Evolutionary conservation across 2,113 vertebrate genomes (phyloP).

Genomic region (Ivindomyrus marchei): DNA sequence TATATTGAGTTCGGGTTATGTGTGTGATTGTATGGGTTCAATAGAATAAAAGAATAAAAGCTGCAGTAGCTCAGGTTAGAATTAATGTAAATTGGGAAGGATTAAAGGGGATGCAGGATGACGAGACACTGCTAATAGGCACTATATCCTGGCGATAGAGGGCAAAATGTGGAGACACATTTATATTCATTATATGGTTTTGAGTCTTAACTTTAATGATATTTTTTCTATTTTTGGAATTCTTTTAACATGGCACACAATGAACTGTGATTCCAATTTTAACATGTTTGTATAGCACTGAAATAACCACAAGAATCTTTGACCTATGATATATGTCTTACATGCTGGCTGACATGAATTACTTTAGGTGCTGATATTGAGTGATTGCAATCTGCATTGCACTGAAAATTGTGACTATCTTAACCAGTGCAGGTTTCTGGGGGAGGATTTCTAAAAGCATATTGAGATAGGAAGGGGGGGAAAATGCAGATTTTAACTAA

Average conservation of each 20-base stretch:
- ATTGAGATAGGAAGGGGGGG: not conserved
- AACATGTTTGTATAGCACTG: not conserved
- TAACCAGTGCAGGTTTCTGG: not conserved
- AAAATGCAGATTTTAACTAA: not conserved
- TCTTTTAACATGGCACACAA: not conserved
- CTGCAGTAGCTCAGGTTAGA: not conserved
- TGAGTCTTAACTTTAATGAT: not conserved
- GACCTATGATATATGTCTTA: not conserved
- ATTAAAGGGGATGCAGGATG: slow-evolving; percentile 38
- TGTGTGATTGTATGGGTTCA: not conserved
- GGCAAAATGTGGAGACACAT: not conserved
- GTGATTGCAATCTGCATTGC: not conserved
- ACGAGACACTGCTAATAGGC: slow-evolving; percentile 40
- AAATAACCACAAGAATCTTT: not conserved
- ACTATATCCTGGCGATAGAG: slow-evolving; percentile 31
- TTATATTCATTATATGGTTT: not conserved
- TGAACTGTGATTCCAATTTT: not conserved
- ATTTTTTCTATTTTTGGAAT: not conserved
- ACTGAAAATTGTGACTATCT: not conserved
- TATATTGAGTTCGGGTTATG: not conserved
- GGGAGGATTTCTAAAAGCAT: not conserved
- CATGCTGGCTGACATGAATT: not conserved
- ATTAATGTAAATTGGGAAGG: slow-evolving; percentile 26
- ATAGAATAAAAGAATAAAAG: not conserved
- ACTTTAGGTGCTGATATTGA: not conserved